A percentile compares a stretch with the other conserved stretches of the same genome.
Evolutionary conservation across 2,797 vertebrate species (phyloP).

Genomic region (Lindbergichthys nudifrons): DNA sequence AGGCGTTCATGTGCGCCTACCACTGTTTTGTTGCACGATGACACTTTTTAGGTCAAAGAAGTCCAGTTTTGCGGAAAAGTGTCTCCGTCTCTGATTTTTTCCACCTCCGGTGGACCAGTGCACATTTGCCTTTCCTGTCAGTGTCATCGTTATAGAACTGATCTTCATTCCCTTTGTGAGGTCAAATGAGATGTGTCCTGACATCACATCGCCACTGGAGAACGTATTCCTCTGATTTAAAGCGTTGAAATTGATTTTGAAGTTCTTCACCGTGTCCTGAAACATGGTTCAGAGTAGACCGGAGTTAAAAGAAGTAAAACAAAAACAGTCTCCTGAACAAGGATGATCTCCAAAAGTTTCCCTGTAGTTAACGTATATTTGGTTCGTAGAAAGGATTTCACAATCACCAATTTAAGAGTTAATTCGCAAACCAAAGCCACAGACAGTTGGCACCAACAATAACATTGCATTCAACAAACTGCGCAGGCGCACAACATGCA

Average conservation of each 20-base stretch:
- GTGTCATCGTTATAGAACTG: constrained; percentile 15
- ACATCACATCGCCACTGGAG: constrained; percentile 47
- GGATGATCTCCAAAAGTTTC: neutral
- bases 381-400: neutral
- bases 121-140: constrained; percentile 39
- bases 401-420: neutral
- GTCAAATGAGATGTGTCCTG: constrained; percentile 61
- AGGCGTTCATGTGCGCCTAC: neutral
- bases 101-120: constrained; percentile 33
- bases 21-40: constrained; percentile 21
- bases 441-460: neutral
- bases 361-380: too few species aligned
- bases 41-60: constrained; percentile 34
- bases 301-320: neutral
- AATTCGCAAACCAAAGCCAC: too few species aligned
- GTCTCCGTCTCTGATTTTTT: rapidly evolving
- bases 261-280: constrained; percentile 49
- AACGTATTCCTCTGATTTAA: constrained; percentile 14
- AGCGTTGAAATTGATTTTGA: constrained; percentile 45
- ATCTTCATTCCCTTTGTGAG: constrained; percentile 58
- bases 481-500: constrained; percentile 30
- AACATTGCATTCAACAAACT: neutral
- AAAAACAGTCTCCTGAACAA: neutral
- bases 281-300: constrained; percentile 50
- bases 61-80: constrained; percentile 2